Percentiles rank a stretch among this genome's conserved stretches.
phyloP scores from a whole-genome alignment of 2,888 invertebrate species.

The Eupithecia dodoneata region DNA sequence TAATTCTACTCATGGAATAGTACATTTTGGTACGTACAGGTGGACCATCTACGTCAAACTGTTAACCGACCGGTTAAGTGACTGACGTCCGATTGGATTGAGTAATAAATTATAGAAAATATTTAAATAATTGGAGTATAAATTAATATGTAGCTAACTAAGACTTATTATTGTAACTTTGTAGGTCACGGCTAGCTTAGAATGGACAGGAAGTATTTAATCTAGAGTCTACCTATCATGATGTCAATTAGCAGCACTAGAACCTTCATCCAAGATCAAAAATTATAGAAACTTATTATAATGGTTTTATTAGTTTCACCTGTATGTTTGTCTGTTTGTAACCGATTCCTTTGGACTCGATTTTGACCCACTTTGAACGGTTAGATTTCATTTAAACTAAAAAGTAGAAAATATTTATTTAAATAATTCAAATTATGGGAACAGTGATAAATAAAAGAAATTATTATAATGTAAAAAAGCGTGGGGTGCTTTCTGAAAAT shows the following conservation, averaged over 20 bases:
- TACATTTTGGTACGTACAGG: background rate
- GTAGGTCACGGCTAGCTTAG: slow-evolving; percentile 12
- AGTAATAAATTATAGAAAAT: slow-evolving; percentile 14
- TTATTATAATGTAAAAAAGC: too few relatives aligned
- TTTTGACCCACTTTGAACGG: too few relatives aligned
- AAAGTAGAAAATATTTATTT: too few relatives aligned
- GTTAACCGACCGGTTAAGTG: slow-evolving; percentile 15
- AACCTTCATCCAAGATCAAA: background rate
- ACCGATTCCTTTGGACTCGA: too few relatives aligned
- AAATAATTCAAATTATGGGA: too few relatives aligned
- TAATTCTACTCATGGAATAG: slow-evolving; percentile 13
- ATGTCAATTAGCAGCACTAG: background rate
- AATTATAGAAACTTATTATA: background rate
- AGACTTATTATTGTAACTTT: slow-evolving; percentile 3
- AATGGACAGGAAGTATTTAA: background rate
- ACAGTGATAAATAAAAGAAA: too few relatives aligned
- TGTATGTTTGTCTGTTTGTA: too few relatives aligned
- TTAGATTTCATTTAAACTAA: too few relatives aligned
- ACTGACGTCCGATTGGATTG: slow-evolving; percentile 14
- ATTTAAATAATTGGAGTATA: background rate
- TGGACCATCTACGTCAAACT: slow-evolving; percentile 8
- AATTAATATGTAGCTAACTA: background rate
- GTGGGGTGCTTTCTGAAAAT: too few relatives aligned
- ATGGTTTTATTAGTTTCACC: too few relatives aligned
- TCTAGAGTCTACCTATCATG: background rate